Evolutionary conservation across 2,797 vertebrate genomes (phyloP).

Genomic region (Staurois parvus): DNA sequence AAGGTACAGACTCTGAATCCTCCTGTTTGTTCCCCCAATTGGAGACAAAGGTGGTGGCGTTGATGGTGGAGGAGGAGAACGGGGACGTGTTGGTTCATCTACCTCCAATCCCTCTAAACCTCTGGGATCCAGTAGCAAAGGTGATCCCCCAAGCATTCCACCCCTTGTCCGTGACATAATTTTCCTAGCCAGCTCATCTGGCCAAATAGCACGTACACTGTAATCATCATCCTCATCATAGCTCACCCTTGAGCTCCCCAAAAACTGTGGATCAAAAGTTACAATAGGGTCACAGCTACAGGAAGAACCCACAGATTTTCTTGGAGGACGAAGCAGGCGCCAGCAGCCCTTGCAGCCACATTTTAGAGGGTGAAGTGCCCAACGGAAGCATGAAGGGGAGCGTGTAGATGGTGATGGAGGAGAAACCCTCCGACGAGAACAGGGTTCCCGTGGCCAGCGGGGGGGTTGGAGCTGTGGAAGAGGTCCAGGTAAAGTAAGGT

Average conservation of each 20-base stretch:
- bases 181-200: constrained; percentile 84
- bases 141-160: constrained; percentile 77
- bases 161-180: constrained; percentile 76
- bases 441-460: constrained; percentile 67
- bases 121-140: constrained; percentile 71
- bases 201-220: constrained; percentile 86
- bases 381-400: constrained; percentile 82
- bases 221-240: constrained; percentile 82
- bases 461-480: constrained; percentile 68
- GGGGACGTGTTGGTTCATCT: constrained; percentile 62
- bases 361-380: constrained; percentile 81
- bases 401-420: constrained; percentile 72
- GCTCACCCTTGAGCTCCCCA: constrained; percentile 68
- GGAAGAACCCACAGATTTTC: constrained; percentile 83
- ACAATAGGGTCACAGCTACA: constrained; percentile 89
- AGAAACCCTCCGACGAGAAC: constrained; percentile 70
- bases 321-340: constrained; percentile 80
- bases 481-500: constrained; percentile 75
- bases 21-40: constrained; percentile 20
- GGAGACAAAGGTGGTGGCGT: constrained; percentile 63
- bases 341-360: constrained; percentile 80
- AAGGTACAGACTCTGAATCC: constrained; percentile 81
- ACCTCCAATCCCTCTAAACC: constrained; percentile 65
- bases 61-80: constrained; percentile 64
- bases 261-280: constrained; percentile 82